Evolutionary conservation across 2,888 invertebrate species (phyloP), one percentile per base, ranked within the genome.

Genomic region (Neocrepidodera transversa): DNA sequence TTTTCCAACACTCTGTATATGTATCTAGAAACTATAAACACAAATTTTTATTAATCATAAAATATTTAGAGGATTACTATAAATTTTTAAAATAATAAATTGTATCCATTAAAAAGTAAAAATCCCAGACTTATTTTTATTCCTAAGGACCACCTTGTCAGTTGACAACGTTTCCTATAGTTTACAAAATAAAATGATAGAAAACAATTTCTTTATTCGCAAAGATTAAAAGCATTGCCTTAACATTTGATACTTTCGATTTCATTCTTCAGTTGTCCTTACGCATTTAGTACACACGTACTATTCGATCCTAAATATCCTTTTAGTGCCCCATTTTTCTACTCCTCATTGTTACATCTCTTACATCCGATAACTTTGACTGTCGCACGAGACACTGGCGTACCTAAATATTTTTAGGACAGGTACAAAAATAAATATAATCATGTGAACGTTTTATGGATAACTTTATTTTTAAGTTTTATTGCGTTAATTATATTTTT

Each of bases 241-340:
- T n/a, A n/a, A 16, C 54, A 45, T 54, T 45, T 26, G 17, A 54
- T 54, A 54, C 54, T 54, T 54, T 54, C 54, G 16, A 45, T 54
- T 54, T 54, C 54, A 54, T 54, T 54, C 36, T 54, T 16, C 26
- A 45, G 54, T 54, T 54, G 54, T 54, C 54, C 54, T 45, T 45
- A 54, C 36, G 54, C 54, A 54, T 54, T 54, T 54, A 54, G 35
- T 54, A 54, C 54, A 54, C 54, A 54, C 54, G 54, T 54, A 54
- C 54, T 35, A 45, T 36, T 54, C 18, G 47, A 45, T 54, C 54
- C 54, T 54, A 54, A 54, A 54, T 54, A 54, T 54, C 54, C 54
- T 54, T 54, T 54, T 54, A 54, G 54, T 54, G 54, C 54, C 47
- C 54, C 17, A 51, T 54, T 54, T 52, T 45, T 26, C 26, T 14